phyloP scores from a whole-genome alignment of 2,888 invertebrate species.

The Parochlus steinenii region DNA sequence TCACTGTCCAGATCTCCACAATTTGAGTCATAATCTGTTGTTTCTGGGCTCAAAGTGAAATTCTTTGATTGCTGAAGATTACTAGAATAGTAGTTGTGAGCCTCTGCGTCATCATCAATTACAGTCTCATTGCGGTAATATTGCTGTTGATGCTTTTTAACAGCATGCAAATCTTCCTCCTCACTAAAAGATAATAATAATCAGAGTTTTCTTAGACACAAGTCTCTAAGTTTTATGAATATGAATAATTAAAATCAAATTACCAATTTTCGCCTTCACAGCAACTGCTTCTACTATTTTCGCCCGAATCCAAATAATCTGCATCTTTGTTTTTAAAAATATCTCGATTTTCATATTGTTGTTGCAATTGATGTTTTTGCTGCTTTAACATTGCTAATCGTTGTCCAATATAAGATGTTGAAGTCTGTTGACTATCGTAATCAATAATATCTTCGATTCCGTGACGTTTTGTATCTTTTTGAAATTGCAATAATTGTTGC shows the following conservation, averaged over 20 bases:
- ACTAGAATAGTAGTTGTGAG: constrained; percentile 6
- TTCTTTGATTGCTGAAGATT: constrained; percentile 48
- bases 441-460: constrained; percentile 9
- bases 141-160: constrained; percentile 22
- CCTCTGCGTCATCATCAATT: constrained; percentile 16
- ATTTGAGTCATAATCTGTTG: constrained; percentile 84
- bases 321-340: constrained; percentile 29
- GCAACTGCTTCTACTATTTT: constrained; percentile 29
- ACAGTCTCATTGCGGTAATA: constrained; percentile 21
- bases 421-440: constrained; percentile 22
- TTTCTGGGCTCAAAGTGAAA: constrained; percentile 82
- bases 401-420: constrained; percentile 27
- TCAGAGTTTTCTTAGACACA: no score
- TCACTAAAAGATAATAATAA: no score
- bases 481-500: constrained; percentile 11
- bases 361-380: constrained; percentile 10
- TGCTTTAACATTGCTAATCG: constrained; percentile 25
- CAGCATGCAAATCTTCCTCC: no score
- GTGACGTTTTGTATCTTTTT: constrained; percentile 5
- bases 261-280: no score
- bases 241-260: no score
- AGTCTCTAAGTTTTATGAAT: no score
- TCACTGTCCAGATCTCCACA: constrained; percentile 77
- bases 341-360: constrained; percentile 10
- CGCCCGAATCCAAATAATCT: constrained; percentile 29